These are phyloP conservation scores for Yoshiicerus persimilis DNA, from an alignment of 1,140 invertebrate species.

Conservation along the genomic window DNA sequence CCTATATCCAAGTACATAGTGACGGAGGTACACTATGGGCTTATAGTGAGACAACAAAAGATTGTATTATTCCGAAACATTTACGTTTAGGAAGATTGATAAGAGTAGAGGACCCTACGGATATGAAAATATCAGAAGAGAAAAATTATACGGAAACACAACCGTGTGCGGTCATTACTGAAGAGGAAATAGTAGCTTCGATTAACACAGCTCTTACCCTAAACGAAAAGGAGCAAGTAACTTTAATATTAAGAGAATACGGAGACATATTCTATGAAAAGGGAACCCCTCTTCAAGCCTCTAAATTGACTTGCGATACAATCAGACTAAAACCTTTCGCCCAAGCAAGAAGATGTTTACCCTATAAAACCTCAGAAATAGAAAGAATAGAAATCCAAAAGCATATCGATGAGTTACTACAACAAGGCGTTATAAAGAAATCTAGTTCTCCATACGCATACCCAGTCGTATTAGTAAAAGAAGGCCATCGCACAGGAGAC, in stretches of 20 bases:
- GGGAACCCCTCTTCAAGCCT: neutral
- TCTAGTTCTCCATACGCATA: neutral
- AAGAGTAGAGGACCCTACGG: no score
- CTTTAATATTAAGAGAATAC: neutral
- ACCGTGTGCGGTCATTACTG: neutral
- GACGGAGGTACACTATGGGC: no score
- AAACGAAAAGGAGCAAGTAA: neutral
- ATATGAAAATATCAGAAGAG: no score
- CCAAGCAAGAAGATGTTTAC: neutral
- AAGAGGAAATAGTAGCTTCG: neutral
- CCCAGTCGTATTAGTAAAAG: conserved; percentile 17
- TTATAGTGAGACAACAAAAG: no score
- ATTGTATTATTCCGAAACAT: no score
- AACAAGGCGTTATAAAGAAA: neutral
- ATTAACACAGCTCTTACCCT: neutral
- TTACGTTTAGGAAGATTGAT: no score
- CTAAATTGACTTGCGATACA: neutral
- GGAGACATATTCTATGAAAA: neutral
- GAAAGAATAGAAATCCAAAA: conserved; percentile 6
- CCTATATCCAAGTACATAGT: no score
- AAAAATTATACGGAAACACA: no score
- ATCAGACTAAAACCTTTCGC: neutral
- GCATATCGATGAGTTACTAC: neutral
- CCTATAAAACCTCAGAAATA: neutral
- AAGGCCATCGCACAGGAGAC: neutral